Evolutionary conservation across 1,140 invertebrate genomes (phyloP).

Genomic region (Metopolophium dirhodum): DNA sequence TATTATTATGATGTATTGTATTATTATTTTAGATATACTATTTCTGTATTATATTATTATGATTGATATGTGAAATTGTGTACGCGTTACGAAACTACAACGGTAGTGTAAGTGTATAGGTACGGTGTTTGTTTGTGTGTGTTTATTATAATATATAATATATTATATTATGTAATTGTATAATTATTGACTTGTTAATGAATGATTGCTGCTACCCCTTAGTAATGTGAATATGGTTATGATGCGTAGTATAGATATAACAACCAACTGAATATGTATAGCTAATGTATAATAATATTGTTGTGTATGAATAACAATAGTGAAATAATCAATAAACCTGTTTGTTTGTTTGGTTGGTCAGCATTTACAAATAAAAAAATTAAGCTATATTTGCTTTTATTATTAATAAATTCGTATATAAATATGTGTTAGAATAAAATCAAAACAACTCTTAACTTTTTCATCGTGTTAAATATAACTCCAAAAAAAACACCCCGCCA

Average conservation of each 20-base stretch:
- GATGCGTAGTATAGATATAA: background rate
- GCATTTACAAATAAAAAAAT: background rate
- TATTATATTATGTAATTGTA: background rate
- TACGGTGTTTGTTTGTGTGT: background rate
- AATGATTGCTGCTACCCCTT: background rate
- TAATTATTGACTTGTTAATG: background rate
- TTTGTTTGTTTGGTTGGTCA: background rate
- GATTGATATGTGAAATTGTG: background rate
- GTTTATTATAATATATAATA: background rate
- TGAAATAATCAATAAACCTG: background rate
- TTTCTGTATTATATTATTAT: background rate
- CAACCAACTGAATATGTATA: background rate
- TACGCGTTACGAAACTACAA: background rate
- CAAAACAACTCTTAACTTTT: no score
- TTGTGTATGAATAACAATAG: background rate
- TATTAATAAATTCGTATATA: no score
- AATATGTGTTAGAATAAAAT: no score
- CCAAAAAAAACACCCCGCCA: no score
- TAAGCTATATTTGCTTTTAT: background rate
- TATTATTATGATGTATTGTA: background rate
- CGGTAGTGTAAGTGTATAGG: background rate
- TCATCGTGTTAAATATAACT: no score
- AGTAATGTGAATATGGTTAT: background rate
- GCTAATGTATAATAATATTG: background rate
- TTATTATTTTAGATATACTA: background rate